Base-by-base conservation (phyloP, 2,888 invertebrate species). In the Ypsolopha sequella region DNA sequence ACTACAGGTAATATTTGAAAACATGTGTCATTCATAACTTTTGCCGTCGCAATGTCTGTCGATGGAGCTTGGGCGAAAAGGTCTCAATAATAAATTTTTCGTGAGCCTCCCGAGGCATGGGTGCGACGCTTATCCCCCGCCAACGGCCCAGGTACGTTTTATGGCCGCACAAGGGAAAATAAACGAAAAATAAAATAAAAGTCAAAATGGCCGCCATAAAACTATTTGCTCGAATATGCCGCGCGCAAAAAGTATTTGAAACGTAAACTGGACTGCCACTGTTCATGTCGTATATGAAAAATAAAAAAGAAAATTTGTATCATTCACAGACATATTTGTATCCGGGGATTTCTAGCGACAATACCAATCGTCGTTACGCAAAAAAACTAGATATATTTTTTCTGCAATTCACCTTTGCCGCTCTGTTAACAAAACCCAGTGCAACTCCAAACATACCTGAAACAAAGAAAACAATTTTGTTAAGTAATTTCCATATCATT, bases 1-100 rank as follows among this genome's bases (percentile, higher is more conserved):
- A 77, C 72, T 82, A 79, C 80, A 80, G 82, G 85, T 81, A 82
- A 86, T 86, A 85, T 86, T 85, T 86, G 86, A 85, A 86, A 86
- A 86, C 85, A 86, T 84, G 81, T 85, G 85, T 86, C 85, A 85
- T 86, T 86, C 85, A 85, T 85, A 86, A 86, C 81, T 86, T 86
- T 82, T 76, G 73, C 84, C 74, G 81, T 81, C 80, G 85, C 84
- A 85, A 85, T 86, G 85, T 86, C 84, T 84, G 85, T 84, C 86
- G 84, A 85, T 84, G 80, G 81, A 78, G 76, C 75, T 68, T 71
- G 73, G 76, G 80, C 76, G 77, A 80, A 84, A 85, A 84, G 86
- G 85, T 84, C 84, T 79, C 80, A 80, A 84, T 85, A 85, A 85
- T 85, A 86, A 82, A 85, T 85, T 82, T 84, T 79, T 81, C 82